Conservation (phyloP, 2,113 vertebrate genomes). For the Cheirogaleus medius region DNA sequence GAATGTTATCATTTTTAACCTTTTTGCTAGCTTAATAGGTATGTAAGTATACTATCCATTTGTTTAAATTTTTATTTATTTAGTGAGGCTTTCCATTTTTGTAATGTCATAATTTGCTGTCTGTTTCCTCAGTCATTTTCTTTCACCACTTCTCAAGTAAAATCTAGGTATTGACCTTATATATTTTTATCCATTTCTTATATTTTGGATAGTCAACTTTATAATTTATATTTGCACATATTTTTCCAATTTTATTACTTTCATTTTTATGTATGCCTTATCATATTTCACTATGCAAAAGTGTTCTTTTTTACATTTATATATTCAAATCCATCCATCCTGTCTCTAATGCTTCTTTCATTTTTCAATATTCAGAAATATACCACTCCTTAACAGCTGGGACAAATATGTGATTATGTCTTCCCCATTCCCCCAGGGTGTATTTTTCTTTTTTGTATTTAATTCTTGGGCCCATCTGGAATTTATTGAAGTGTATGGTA, state of each 20-base stretch:
- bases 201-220: slow-evolving; percentile 47
- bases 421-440: slow-evolving; percentile 61
- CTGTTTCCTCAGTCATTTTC: slow-evolving; percentile 47
- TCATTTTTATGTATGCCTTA: slow-evolving; percentile 69
- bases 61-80: slow-evolving; percentile 57
- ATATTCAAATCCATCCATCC: slow-evolving; percentile 64
- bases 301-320: slow-evolving; percentile 71
- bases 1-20: slow-evolving; percentile 46
- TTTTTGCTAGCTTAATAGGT: slow-evolving; percentile 34
- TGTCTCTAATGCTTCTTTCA: slow-evolving; percentile 72
- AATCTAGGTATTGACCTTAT: background rate
- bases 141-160: slow-evolving; percentile 34
- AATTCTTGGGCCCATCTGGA: slow-evolving; percentile 77
- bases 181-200: slow-evolving; percentile 49
- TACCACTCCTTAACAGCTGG: slow-evolving; percentile 75
- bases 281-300: slow-evolving; percentile 71
- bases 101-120: slow-evolving; percentile 45
- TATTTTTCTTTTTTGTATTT: slow-evolving; percentile 70
- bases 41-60: slow-evolving; percentile 1
- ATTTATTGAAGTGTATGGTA: slow-evolving; percentile 77
- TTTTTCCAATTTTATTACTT: slow-evolving; percentile 71
- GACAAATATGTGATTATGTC: slow-evolving; percentile 77
- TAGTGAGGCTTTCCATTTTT: slow-evolving; percentile 46
- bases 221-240: slow-evolving; percentile 61
- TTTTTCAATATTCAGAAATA: slow-evolving; percentile 73